These are phyloP conservation scores for Branchipolynoe longqiensis DNA, from an alignment of 2,888 invertebrate species.

Conservation along the genomic window DNA sequence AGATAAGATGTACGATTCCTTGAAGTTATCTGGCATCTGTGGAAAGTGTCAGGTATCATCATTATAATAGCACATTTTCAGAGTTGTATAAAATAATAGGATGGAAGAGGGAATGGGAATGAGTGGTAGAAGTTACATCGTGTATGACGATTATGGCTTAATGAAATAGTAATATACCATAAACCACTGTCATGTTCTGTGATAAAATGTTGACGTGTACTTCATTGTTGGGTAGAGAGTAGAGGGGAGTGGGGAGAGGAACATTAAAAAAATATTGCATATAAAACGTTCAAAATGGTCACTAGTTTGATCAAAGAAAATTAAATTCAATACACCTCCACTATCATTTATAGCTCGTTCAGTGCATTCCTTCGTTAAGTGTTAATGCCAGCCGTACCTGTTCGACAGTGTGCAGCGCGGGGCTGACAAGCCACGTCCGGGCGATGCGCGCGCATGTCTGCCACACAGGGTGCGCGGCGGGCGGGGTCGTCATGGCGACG, in stretches of 20 bases:
- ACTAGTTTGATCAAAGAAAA: background rate
- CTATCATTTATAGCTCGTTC: background rate
- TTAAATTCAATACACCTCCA: background rate
- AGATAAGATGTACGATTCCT: conserved; percentile 81
- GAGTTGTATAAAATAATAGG: too few species aligned
- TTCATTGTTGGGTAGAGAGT: too few species aligned
- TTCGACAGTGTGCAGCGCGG: conserved; percentile 42
- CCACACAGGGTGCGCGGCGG: conserved; percentile 33
- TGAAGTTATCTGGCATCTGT: conserved; percentile 80
- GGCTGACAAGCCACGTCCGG: conserved; percentile 9
- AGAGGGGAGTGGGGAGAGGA: too few species aligned
- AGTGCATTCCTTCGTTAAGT: background rate
- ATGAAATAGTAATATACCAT: too few species aligned
- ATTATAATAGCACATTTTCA: background rate
- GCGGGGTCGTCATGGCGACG: background rate
- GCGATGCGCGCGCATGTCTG: background rate
- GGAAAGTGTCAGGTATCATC: background rate
- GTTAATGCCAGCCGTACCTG: conserved; percentile 3
- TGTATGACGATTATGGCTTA: too few species aligned
- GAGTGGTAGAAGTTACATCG: too few species aligned
- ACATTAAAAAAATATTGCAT: too few species aligned
- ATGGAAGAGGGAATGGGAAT: too few species aligned
- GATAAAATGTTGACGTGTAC: too few species aligned
- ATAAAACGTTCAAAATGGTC: background rate
- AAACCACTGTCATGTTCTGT: too few species aligned